Evolutionary conservation across 1,140 invertebrate species (phyloP).

Genomic region (Eriosoma lanigerum): DNA sequence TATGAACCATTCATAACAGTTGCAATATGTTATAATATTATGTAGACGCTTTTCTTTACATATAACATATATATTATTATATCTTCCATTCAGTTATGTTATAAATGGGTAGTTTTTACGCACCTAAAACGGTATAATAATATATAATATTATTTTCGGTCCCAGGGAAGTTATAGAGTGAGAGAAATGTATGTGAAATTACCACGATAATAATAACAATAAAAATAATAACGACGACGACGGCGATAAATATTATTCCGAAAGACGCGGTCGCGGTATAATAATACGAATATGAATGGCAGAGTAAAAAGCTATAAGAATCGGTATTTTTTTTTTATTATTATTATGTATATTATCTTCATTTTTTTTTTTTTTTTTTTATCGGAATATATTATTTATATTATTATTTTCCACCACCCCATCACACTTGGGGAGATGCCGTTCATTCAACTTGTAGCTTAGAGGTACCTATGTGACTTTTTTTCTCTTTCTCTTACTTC

Average conservation of each 20-base stretch:
- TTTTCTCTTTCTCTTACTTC: neutral
- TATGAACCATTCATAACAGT: too few relatives aligned
- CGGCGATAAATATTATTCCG: slow-evolving; percentile 25
- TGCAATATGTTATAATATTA: too few relatives aligned
- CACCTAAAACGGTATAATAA: neutral
- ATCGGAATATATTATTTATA: slow-evolving; percentile 35
- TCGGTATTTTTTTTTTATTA: slow-evolving; percentile 22
- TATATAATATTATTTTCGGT: neutral
- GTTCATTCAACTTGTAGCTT: slow-evolving; percentile 6
- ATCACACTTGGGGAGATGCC: neutral
- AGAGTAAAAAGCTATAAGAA: slow-evolving; percentile 24
- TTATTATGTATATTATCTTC: slow-evolving; percentile 1
- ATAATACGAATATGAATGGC: slow-evolving; percentile 6
- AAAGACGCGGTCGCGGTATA: neutral
- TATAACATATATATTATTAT: too few relatives aligned
- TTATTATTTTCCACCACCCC: slow-evolving; percentile 19
- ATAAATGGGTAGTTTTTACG: too few relatives aligned
- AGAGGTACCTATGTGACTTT: neutral
- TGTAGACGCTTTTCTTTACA: too few relatives aligned
- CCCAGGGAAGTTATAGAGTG: neutral
- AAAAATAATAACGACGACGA: slow-evolving; percentile 3
- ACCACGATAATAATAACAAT: slow-evolving; percentile 2
- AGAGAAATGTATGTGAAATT: slow-evolving; percentile 21
- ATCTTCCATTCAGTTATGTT: too few relatives aligned
- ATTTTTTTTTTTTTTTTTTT: slow-evolving; percentile 13